Conservation (phyloP, 2,797 vertebrate genomes). For the Leptodactylus fallax region DNA sequence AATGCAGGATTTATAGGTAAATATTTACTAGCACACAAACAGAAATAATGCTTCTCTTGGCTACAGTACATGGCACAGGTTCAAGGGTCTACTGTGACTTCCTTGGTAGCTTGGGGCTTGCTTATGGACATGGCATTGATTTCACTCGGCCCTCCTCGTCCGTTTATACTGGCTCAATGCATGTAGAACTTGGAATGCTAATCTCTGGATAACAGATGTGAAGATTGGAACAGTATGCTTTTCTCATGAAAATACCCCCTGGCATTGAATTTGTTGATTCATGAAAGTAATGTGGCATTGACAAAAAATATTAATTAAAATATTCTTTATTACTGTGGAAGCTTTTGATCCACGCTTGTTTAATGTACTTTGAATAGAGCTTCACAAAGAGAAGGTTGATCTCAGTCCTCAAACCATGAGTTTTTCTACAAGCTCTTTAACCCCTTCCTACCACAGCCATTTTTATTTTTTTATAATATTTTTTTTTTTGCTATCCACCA, state of each 20-base stretch:
- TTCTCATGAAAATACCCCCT: neutral
- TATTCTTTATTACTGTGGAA: neutral
- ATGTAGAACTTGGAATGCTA: constrained; percentile 12
- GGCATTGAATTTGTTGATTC: neutral
- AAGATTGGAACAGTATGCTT: constrained; percentile 4
- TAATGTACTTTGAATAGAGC: neutral
- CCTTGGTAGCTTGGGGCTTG: neutral
- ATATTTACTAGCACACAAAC: neutral
- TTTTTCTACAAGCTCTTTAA: neutral
- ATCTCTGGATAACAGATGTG: constrained; percentile 38
- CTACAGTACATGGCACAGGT: neutral
- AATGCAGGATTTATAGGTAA: neutral
- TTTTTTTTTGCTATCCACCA: no score
- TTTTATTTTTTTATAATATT: no score
- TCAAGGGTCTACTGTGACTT: neutral
- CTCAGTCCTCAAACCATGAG: neutral
- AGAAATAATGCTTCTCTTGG: neutral
- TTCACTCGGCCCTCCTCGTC: neutral
- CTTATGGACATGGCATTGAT: constrained; percentile 22
- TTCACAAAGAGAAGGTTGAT: neutral
- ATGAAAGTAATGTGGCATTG: neutral
- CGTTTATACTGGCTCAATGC: neutral
- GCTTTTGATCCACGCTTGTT: neutral
- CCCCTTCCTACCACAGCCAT: no score
- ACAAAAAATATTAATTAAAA: neutral